A percentile compares a stretch with the other conserved stretches of the same genome.
Conservation (phyloP, 2,888 invertebrate genomes). For the Hecatera dysodea region DNA sequence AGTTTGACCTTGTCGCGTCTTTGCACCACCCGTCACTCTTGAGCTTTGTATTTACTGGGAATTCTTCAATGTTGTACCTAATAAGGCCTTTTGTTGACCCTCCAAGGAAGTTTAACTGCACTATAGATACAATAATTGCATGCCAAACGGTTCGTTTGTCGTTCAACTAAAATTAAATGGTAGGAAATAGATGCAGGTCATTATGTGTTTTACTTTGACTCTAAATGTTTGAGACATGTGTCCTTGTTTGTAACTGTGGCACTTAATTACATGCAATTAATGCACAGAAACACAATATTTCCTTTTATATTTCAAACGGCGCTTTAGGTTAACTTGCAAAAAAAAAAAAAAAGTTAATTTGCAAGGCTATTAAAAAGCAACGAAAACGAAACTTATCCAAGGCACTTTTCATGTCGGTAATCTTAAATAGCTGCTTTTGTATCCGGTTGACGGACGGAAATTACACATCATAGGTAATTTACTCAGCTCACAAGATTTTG, state of each 20-base stretch:
- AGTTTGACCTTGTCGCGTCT: constrained; percentile 78
- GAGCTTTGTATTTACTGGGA: constrained; percentile 58
- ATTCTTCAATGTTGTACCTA: constrained; percentile 63
- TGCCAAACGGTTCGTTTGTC: constrained; percentile 38
- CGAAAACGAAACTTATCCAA: background rate
- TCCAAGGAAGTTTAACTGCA: constrained; percentile 53
- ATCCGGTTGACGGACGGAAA: too few species aligned
- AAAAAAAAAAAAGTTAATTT: background rate
- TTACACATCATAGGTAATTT: too few species aligned
- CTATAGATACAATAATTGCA: constrained; percentile 49
- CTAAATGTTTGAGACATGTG: constrained; percentile 45
- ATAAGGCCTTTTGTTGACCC: constrained; percentile 69
- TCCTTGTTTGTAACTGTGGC: constrained; percentile 38
- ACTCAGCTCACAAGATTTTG: too few species aligned
- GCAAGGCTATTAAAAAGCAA: background rate
- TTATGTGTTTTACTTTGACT: constrained; percentile 46
- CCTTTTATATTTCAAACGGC: constrained; percentile 15
- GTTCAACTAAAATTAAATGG: constrained; percentile 53
- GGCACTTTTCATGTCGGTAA: background rate
- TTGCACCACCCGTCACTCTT: constrained; percentile 73
- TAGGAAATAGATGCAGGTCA: constrained; percentile 52
- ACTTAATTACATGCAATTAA: constrained; percentile 32
- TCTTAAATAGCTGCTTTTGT: too few species aligned
- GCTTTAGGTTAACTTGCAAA: too few species aligned
- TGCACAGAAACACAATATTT: constrained; percentile 8